These are phyloP conservation scores for Nomada flava DNA, from an alignment of 2,888 invertebrate species.

Conservation along the genomic window DNA sequence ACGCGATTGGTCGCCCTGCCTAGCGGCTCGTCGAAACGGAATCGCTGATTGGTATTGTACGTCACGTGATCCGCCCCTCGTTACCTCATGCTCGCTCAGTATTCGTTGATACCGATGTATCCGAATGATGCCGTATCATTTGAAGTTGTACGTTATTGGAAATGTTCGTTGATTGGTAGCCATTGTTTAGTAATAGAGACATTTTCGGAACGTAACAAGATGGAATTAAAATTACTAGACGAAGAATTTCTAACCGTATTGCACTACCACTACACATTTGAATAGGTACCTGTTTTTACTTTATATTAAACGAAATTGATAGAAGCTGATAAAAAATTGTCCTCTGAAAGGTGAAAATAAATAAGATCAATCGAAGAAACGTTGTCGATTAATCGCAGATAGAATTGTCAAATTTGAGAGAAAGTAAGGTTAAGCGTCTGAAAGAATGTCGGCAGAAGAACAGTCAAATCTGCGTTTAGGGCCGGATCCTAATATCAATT, in stretches of 20 bases:
- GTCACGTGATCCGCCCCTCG: constrained; percentile 43
- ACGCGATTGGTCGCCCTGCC: constrained; percentile 42
- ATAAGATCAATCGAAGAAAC: background rate
- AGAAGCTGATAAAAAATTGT: background rate
- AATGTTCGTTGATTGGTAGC: constrained; percentile 26
- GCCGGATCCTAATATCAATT: constrained; percentile 90
- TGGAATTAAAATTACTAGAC: constrained; percentile 49
- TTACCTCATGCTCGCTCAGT: background rate
- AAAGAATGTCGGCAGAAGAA: constrained; percentile 78
- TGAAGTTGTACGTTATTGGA: constrained; percentile 27
- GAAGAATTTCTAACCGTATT: constrained; percentile 45
- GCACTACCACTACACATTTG: constrained; percentile 29
- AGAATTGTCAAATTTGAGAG: background rate
- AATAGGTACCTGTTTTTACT: constrained; percentile 23
- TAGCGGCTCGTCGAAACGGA: constrained; percentile 2
- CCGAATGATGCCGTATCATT: constrained; percentile 9
- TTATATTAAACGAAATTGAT: constrained; percentile 2
- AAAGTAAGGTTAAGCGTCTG: constrained; percentile 47
- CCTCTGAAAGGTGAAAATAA: background rate
- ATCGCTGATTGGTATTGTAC: constrained; percentile 14
- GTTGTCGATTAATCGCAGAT: background rate
- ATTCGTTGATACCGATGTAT: constrained; percentile 43
- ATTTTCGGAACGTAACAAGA: background rate
- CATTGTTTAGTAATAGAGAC: background rate
- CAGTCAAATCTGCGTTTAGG: constrained; percentile 84